These are phyloP conservation scores for Onychostruthus taczanowskii DNA, from an alignment of 2,113 vertebrate genomes.

Conservation along the genomic window DNA sequence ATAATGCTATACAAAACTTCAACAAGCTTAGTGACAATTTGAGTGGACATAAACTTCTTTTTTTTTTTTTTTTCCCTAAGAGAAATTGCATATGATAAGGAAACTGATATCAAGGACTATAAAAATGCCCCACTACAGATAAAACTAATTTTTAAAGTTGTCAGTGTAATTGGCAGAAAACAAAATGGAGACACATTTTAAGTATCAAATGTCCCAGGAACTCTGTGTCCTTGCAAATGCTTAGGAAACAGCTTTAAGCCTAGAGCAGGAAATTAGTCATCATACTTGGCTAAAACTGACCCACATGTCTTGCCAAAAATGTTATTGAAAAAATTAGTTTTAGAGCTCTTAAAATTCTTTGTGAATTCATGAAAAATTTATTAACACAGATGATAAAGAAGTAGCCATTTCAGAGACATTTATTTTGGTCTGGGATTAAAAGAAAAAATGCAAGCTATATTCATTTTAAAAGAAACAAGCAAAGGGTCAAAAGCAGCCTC, in stretches of 20 bases:
- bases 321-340: neutral
- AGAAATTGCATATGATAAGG: neutral
- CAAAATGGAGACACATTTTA: neutral
- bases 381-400: neutral
- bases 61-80: too few species aligned
- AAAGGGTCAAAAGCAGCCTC: neutral
- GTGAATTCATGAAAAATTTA: neutral
- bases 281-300: neutral
- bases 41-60: neutral
- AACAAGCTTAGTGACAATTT: neutral
- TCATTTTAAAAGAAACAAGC: neutral
- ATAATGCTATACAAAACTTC: neutral
- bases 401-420: neutral
- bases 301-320: neutral
- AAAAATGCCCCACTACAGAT: neutral
- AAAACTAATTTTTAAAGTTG: neutral
- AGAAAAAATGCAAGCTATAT: neutral
- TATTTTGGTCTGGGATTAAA: neutral
- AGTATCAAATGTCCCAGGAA: neutral
- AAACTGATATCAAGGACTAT: neutral
- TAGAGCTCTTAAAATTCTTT: neutral
- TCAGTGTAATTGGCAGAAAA: neutral
- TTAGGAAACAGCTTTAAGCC: neutral
- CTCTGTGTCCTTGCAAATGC: neutral
- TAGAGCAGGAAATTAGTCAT: constrained; percentile 38